These are phyloP conservation scores for Heterodera carotae DNA, from an alignment of 1,140 invertebrate genomes.

Conservation along the genomic window DNA sequence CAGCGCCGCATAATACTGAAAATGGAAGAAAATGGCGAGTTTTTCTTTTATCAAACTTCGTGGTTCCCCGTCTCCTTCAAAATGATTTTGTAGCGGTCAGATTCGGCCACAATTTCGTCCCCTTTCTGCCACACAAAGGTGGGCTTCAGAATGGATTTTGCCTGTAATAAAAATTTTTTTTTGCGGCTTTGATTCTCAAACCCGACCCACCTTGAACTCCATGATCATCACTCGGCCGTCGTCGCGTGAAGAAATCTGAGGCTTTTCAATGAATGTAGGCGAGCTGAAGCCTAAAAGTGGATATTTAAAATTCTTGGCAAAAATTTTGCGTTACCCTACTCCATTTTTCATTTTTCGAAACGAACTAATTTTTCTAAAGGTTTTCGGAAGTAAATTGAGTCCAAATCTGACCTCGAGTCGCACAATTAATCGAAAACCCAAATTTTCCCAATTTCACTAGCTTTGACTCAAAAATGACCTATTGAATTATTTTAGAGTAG, in stretches of 20 bases:
- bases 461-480: no score
- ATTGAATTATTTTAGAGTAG: no score
- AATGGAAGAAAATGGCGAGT: not conserved
- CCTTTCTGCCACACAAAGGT: slow-evolving; percentile 87
- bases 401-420: no score
- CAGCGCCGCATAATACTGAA: slow-evolving; percentile 59
- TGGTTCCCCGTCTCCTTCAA: slow-evolving; percentile 61
- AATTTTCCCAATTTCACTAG: no score
- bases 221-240: slow-evolving; percentile 94
- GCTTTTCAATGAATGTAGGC: slow-evolving; percentile 96
- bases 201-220: slow-evolving; percentile 76
- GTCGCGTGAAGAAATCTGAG: slow-evolving; percentile 87
- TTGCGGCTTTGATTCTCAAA: no score
- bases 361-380: no score
- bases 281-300: slow-evolving; percentile 71
- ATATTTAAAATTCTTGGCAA: not conserved
- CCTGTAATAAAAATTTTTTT: not conserved
- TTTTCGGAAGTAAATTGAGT: no score
- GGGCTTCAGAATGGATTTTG: slow-evolving; percentile 88
- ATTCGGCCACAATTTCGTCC: slow-evolving; percentile 79
- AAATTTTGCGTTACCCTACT: no score
- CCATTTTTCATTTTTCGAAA: no score
- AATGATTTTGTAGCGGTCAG: slow-evolving; percentile 73
- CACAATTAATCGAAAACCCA: no score
- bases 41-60: slow-evolving; percentile 23